Base-by-base conservation (phyloP, 2,888 invertebrate genomes). In the Morpho deidamia region DNA sequence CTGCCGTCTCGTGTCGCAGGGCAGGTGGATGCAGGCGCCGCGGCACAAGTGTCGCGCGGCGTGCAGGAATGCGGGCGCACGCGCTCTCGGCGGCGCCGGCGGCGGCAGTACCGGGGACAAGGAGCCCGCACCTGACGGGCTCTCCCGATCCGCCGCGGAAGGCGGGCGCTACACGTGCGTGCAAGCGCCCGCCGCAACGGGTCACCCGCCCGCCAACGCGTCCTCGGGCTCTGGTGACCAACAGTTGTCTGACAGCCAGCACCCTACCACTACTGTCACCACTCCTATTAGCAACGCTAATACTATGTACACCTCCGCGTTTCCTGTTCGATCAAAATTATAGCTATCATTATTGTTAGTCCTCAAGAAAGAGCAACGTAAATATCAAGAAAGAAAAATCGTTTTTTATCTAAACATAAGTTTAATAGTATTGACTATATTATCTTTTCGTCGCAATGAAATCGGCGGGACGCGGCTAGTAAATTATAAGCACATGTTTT, bases 231-330 rank as follows among this genome's bases (percentile, higher is more conserved):
- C 94, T 64, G 94, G 94, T 52, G 94, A 94, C 94, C 94, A 94
- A 80, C 94, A 94, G 86, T 94, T 94, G 91, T 94, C 94, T 38
- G 93, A 93, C 55, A 94, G 87, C 94, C 94, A 94, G 83, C 94
- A 94, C 66, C 94, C 94, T 67, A 94, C 93, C 66, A 94, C 93
- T 55, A 94, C 94, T 10, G 94, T 94, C 69, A 94, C 91, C 72
- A 94, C 91, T 46, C 94, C 94, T 75, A 94, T 94, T 69, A 94
- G 86, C 62, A 94, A 85, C 39, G 94, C 94, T 70, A 94, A 78
- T 78, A 94, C 93, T 82, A 94, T 94, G 86, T 94, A 94, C 66
- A 94, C 92, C 80, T 94, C 94, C 43, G 94, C 94, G 83, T 94
- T 94, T 58, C 94, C 94, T 93, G 86, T n/a, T 69, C 67, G 69